Evolutionary conservation across 2,888 invertebrate species (phyloP), one percentile per base, ranked within the genome.

Genomic region (Aethes cnicana): DNA sequence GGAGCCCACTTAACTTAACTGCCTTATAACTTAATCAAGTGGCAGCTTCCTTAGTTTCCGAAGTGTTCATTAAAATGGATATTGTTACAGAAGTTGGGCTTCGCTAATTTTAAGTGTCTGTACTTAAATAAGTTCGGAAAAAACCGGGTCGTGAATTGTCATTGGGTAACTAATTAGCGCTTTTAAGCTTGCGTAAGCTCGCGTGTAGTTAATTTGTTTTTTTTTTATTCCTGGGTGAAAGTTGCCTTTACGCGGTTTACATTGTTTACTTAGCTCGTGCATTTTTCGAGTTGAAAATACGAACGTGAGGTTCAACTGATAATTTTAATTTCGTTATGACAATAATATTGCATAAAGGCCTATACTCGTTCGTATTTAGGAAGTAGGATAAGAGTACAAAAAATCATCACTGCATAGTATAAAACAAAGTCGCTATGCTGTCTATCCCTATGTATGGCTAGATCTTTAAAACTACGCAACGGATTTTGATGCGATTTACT

Each of bases 21-120:
- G 42, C 42, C 37, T 48, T 54, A 57, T 58, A 57, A 59, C 60
- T 56, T 56, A 57, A 52, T 47, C 56, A 50, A 60, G 50, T 16
- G 55, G 35, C 54, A 49, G 42, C 50, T 50, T 50, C 50, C 46
- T 56, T 58, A 62, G 61, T 63, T 60, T 36, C 12, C 48, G 52
- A 54, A 61, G 59, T 54, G 58, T 62, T 61, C 59, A 61, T 64
- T 67, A 63, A 59, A 63, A 59, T 56, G 55, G 57, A 54, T 57
- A 60, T 53, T 59, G 57, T 61, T 58, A 46, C 53, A 43, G 33
- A 44, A 50, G 47, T 49, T 39, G 8, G 39, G 39, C 28, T 37
- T 17, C 17, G 28, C 36, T 49, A 50, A 44, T 37, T 50, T 50
- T 37, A 50, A 50, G 43, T 37, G 43, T 23, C 25, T 39, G 39